Conservation (phyloP, 1,140 invertebrate genomes). For the Bombus terrestris region DNA sequence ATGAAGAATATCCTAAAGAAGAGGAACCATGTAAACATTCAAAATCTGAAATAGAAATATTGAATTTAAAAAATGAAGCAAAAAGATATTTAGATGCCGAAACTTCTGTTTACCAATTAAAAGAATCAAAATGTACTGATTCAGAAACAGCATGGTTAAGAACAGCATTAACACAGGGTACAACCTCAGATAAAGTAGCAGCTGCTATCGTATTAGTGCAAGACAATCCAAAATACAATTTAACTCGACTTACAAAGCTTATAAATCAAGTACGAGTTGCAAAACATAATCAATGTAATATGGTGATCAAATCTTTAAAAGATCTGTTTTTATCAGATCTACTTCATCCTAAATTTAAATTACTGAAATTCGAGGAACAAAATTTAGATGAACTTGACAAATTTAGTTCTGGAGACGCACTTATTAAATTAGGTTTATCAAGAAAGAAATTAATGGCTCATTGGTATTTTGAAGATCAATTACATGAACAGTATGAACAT, state of each 20-base stretch:
- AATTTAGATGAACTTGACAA: slow-evolving; percentile 82
- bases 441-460: slow-evolving; percentile 84
- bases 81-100: slow-evolving; percentile 85
- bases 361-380: slow-evolving; percentile 89
- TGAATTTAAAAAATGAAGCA: slow-evolving; percentile 84
- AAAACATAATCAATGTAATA: slow-evolving; percentile 90
- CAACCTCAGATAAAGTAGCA: slow-evolving; percentile 92
- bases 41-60: slow-evolving; percentile 81
- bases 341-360: slow-evolving; percentile 88
- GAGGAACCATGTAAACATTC: slow-evolving; percentile 61
- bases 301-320: slow-evolving; percentile 87
- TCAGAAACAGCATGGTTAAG: slow-evolving; percentile 88
- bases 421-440: slow-evolving; percentile 73
- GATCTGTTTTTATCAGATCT: slow-evolving; percentile 91
- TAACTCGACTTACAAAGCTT: slow-evolving; percentile 87
- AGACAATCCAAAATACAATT: slow-evolving; percentile 92
- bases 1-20: slow-evolving; percentile 72
- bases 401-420: slow-evolving; percentile 82
- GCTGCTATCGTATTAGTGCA: slow-evolving; percentile 92
- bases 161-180: slow-evolving; percentile 91
- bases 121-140: slow-evolving; percentile 73
- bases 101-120: slow-evolving; percentile 84
- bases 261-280: slow-evolving; percentile 91
- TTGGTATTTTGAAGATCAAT: slow-evolving; percentile 92
- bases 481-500: slow-evolving; percentile 90